A percentile compares a stretch with the other conserved stretches of the same genome.
These are phyloP conservation scores for Zophobas atratus DNA, from an alignment of 1,140 invertebrate species.

Conservation along the genomic window DNA sequence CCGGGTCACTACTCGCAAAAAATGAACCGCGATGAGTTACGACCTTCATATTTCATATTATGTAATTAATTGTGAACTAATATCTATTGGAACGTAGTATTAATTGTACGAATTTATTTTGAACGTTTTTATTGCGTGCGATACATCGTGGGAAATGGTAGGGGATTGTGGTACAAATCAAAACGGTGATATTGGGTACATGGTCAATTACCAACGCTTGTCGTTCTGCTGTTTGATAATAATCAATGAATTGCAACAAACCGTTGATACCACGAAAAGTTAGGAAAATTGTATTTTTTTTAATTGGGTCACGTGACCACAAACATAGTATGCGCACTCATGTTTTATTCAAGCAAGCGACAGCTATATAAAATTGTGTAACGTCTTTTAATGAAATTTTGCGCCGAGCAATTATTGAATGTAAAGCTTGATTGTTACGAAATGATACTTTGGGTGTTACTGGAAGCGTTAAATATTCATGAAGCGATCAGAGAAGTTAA, in stretches of 20 bases:
- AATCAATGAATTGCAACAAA: background rate
- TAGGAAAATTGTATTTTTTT: too few relatives aligned
- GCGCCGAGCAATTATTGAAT: constrained; percentile 23
- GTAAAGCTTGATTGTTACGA: constrained; percentile 21
- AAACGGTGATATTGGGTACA: constrained; percentile 20
- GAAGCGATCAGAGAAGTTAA: constrained; percentile 5
- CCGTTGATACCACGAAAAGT: too few relatives aligned
- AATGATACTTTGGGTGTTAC: constrained; percentile 2
- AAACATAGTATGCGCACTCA: constrained; percentile 3
- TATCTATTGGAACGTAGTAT: constrained; percentile 22
- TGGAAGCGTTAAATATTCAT: constrained; percentile 26
- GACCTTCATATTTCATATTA: constrained; percentile 27
- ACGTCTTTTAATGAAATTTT: constrained; percentile 28
- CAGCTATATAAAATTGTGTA: constrained; percentile 34
- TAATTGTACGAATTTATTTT: constrained; percentile 31
- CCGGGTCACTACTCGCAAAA: too few relatives aligned
- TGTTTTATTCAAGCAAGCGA: constrained; percentile 17
- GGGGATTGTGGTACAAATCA: constrained; percentile 13
- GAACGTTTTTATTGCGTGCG: constrained; percentile 28
- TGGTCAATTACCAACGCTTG: constrained; percentile 35
- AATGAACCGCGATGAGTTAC: background rate
- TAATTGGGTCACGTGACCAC: background rate
- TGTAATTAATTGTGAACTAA: constrained; percentile 24
- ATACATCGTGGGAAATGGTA: constrained; percentile 33
- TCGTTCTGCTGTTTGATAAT: constrained; percentile 19